phyloP scores from a whole-genome alignment of 2,113 vertebrate genomes.

The Channa argus region DNA sequence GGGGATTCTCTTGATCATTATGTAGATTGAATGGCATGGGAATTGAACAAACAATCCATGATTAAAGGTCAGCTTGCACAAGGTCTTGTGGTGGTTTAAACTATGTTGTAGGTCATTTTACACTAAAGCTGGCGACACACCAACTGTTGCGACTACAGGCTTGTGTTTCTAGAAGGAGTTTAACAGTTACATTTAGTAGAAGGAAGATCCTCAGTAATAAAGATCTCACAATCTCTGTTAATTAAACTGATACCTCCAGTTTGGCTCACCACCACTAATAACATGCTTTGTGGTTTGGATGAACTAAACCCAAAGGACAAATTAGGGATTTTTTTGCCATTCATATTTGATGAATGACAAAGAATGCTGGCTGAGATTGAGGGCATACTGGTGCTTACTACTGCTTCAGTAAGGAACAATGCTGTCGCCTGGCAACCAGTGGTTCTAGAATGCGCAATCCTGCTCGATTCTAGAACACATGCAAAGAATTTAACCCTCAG shows the following conservation, averaged over 20 bases:
- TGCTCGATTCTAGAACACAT: conserved; percentile 10
- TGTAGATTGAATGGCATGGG: too few relatives aligned
- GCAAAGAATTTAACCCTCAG: neutral
- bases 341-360: too few relatives aligned
- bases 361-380: neutral
- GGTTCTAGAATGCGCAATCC: neutral
- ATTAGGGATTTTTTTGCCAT: neutral
- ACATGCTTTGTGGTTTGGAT: conserved; percentile 3
- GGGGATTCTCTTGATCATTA: too few relatives aligned
- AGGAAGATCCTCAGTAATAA: too few relatives aligned
- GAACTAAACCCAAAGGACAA: neutral
- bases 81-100: too few relatives aligned
- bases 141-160: too few relatives aligned
- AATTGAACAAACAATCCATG: too few relatives aligned
- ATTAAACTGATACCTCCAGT: neutral
- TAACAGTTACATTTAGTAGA: too few relatives aligned
- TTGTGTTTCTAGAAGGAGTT: too few relatives aligned
- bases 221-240: too few relatives aligned
- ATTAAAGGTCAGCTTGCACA: neutral
- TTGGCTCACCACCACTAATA: neutral
- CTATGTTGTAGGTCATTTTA: too few relatives aligned
- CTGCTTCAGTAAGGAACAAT: neutral
- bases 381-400: neutral
- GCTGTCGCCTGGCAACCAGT: conserved; percentile 30
- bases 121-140: too few relatives aligned